A percentile compares a stretch with the other conserved stretches of the same genome.
Conservation (phyloP, 2,113 vertebrate species). For the Orycteropus afer region DNA sequence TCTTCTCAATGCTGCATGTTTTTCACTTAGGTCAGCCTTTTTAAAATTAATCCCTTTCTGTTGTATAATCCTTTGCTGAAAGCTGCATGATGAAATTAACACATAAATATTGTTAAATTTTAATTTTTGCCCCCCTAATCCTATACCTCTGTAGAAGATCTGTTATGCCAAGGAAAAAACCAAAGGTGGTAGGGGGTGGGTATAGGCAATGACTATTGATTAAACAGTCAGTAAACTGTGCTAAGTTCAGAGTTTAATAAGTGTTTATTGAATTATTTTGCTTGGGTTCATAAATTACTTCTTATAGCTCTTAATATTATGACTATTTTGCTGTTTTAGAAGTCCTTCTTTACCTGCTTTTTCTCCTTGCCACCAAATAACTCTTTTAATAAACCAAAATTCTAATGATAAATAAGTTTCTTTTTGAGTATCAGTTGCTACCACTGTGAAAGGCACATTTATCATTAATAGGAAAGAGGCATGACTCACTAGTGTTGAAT, state of each 20-base stretch:
- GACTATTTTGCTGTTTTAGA: neutral
- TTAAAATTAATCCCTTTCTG: neutral
- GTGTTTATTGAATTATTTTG: slow-evolving; percentile 29
- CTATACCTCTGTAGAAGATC: neutral
- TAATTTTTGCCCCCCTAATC: neutral
- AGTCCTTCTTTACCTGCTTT: neutral
- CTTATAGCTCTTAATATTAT: neutral
- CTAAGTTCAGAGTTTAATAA: neutral
- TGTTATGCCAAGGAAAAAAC: neutral
- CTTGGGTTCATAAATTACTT: neutral
- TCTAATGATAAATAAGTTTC: neutral
- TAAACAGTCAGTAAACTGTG: neutral
- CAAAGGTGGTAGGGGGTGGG: accelerated
- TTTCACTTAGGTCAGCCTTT: neutral
- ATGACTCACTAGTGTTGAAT: neutral
- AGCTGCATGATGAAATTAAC: neutral
- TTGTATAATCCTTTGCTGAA: neutral
- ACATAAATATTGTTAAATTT: neutral
- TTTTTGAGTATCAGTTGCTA: neutral
- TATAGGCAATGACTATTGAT: neutral
- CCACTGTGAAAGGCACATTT: neutral
- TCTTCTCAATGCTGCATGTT: neutral
- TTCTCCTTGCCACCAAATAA: neutral
- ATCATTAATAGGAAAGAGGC: neutral
- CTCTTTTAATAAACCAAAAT: neutral